Conservation (phyloP, 2,113 vertebrate species). For the Coracopsis vasa region DNA sequence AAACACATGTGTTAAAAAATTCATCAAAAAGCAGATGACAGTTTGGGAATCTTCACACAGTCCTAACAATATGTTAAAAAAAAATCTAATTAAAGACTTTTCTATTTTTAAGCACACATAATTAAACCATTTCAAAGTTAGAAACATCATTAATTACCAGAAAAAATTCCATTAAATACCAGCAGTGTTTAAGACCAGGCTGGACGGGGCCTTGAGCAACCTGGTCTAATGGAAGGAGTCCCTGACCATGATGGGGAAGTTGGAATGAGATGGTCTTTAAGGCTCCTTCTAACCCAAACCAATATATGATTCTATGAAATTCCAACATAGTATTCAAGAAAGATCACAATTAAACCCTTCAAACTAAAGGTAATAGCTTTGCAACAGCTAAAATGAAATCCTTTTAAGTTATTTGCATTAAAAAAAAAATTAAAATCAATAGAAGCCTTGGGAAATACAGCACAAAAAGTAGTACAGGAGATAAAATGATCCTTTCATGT, state of each 20-base stretch:
- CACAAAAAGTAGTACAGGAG: background rate
- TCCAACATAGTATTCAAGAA: background rate
- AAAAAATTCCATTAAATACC: background rate
- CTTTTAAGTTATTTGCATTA: background rate
- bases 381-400: background rate
- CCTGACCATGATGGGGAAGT: background rate
- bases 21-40: background rate
- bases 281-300: background rate
- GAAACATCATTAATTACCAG: background rate
- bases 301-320: background rate
- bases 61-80: background rate
- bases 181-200: background rate
- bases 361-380: constrained; percentile 21
- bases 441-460: background rate
- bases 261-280: background rate
- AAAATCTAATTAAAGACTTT: background rate
- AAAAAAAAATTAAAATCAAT: background rate
- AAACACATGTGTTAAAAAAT: background rate
- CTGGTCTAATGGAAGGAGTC: background rate
- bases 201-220: background rate
- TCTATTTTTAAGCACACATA: background rate
- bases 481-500: constrained; percentile 35
- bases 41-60: background rate
- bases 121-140: background rate
- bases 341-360: background rate